Percentiles rank a stretch among this genome's conserved stretches.
Evolutionary conservation across 2,113 vertebrate genomes (phyloP).

Genomic region (Eudyptes chrysolophus): DNA sequence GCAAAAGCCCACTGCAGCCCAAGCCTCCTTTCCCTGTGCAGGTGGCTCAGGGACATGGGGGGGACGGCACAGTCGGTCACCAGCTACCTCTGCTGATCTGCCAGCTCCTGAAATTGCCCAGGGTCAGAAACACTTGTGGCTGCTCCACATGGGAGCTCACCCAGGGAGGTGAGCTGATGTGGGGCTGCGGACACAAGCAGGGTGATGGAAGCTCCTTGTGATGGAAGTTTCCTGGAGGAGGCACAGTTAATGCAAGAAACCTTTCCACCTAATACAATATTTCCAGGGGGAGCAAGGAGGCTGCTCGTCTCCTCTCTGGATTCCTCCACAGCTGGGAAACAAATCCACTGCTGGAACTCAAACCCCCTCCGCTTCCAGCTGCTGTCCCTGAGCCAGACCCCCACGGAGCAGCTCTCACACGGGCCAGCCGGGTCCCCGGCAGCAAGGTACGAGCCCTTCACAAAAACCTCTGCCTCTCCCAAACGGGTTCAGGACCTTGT

Average conservation of each 20-base stretch:
- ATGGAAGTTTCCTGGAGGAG: background rate
- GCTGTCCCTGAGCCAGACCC: background rate
- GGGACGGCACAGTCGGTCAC: fast-evolving
- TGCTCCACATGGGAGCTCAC: background rate
- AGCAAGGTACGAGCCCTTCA: background rate
- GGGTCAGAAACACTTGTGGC: background rate
- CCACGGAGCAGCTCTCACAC: background rate
- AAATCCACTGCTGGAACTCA: background rate
- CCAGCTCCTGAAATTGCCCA: background rate
- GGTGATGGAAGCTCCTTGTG: background rate
- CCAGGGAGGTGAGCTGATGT: background rate
- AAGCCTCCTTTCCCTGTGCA: background rate
- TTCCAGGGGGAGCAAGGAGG: background rate
- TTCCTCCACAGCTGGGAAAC: background rate
- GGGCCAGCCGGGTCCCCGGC: background rate
- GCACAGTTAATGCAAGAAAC: background rate
- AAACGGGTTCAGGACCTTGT: background rate
- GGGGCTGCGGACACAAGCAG: background rate
- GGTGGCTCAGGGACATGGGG: background rate
- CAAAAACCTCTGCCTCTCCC: background rate
- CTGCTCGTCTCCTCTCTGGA: background rate
- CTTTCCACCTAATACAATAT: background rate
- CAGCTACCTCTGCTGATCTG: background rate
- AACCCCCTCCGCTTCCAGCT: background rate
- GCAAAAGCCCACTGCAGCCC: background rate